phyloP scores from a whole-genome alignment of 2,113 vertebrate species.

The Rousettus leschenaultii region DNA sequence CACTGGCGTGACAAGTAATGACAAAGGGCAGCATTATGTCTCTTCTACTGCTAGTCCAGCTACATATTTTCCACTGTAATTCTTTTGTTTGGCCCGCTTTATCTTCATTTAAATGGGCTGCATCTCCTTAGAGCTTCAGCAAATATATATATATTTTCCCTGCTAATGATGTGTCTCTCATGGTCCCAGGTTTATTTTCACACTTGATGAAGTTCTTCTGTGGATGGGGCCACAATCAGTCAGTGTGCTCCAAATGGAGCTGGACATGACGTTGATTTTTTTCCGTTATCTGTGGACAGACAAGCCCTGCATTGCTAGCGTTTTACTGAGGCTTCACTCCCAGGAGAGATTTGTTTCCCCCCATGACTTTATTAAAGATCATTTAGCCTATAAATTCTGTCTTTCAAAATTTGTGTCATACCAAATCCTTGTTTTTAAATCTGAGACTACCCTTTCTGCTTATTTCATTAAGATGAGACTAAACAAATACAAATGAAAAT shows the following conservation, averaged over 20 bases:
- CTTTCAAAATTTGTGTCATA: not conserved
- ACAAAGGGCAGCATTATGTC: conserved; percentile 77
- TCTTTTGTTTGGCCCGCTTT: conserved; percentile 71
- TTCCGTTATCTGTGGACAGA: not conserved
- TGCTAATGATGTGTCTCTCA: conserved; percentile 32
- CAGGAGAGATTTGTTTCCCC: not conserved
- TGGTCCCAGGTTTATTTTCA: conserved; percentile 35
- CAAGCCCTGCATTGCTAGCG: not conserved
- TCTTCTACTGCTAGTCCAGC: conserved; percentile 66
- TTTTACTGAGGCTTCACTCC: not conserved
- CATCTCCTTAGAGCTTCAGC: conserved; percentile 6
- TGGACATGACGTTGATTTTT: not conserved
- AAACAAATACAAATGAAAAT: not conserved
- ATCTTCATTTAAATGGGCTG: conserved; percentile 71
- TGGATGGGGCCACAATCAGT: not conserved
- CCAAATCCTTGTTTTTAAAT: not conserved
- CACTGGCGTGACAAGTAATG: conserved; percentile 78
- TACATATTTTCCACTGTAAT: conserved; percentile 76
- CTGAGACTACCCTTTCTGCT: not conserved
- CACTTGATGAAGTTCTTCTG: conserved; percentile 25
- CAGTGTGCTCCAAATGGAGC: not conserved
- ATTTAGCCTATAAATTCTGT: not conserved
- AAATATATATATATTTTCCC: conserved; percentile 25
- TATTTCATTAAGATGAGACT: not conserved
- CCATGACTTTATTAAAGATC: conserved; percentile 19